Conservation (phyloP, 1,140 invertebrate genomes). For the Zaprionus kolodkinae region DNA sequence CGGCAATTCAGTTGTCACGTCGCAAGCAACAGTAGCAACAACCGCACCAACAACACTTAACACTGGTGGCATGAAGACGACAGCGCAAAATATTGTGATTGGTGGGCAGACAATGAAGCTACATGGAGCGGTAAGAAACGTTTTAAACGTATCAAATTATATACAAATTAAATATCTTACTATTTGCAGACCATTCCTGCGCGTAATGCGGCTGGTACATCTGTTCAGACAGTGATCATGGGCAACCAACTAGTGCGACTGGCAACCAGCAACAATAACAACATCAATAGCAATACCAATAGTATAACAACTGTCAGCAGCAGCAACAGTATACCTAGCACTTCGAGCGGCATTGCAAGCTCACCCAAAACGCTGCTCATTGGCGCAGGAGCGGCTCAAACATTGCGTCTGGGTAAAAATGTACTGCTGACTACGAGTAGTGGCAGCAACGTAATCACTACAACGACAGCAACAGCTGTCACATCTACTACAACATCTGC, state of each 20-base stretch:
- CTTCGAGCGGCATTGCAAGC: conserved; percentile 44
- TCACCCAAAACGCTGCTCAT: conserved; percentile 72
- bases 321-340: conserved; percentile 22
- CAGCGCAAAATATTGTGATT: conserved; percentile 79
- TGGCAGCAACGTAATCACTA: conserved; percentile 28
- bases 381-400: conserved; percentile 61
- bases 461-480: conserved; percentile 19
- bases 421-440: conserved; percentile 55
- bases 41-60: conserved; percentile 17
- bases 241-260: conserved; percentile 83
- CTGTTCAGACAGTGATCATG: conserved; percentile 83
- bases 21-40: conserved; percentile 32
- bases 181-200: conserved; percentile 47
- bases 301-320: conserved; percentile 25
- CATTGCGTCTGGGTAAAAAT: conserved; percentile 72
- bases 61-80: conserved; percentile 34
- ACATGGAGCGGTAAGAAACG: conserved; percentile 62
- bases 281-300: conserved; percentile 22
- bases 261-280: conserved; percentile 49
- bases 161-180: background rate
- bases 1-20: conserved; percentile 32
- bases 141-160: background rate
- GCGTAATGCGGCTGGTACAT: conserved; percentile 34
- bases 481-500: conserved; percentile 33
- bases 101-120: conserved; percentile 80